Percentiles rank a stretch among this genome's conserved stretches.
Conservation (phyloP, 2,888 invertebrate species). For the Trichogramma evanescens region DNA sequence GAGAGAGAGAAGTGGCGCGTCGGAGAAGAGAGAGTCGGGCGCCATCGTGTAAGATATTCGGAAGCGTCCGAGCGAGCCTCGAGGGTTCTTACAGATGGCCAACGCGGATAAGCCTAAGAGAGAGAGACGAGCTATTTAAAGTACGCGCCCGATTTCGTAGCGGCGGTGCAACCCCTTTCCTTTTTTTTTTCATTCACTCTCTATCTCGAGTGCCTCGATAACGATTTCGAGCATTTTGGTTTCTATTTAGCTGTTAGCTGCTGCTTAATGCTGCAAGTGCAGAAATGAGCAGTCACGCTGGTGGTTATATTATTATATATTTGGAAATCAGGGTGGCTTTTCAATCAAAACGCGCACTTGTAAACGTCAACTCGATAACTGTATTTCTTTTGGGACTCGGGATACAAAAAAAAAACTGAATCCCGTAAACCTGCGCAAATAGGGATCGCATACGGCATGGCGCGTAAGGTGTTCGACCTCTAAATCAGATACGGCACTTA, state of each 20-base stretch:
- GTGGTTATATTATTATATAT: too few relatives aligned
- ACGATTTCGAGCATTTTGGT: too few relatives aligned
- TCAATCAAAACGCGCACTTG: too few relatives aligned
- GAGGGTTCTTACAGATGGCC: constrained; percentile 35
- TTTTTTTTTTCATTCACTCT: too few relatives aligned
- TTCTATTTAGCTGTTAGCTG: too few relatives aligned
- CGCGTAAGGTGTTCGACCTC: constrained; percentile 23
- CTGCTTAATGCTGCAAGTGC: too few relatives aligned
- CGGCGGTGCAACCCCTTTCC: too few relatives aligned
- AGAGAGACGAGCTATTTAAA: background rate
- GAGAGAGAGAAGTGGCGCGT: too few relatives aligned
- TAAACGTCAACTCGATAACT: background rate
- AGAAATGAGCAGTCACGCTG: too few relatives aligned
- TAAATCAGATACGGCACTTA: constrained; percentile 42
- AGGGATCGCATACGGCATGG: constrained; percentile 13
- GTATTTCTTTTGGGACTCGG: constrained; percentile 3
- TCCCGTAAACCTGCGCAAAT: background rate
- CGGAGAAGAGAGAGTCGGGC: constrained; percentile 17
- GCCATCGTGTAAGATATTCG: constrained; percentile 40
- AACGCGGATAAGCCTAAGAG: background rate
- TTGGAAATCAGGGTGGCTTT: too few relatives aligned
- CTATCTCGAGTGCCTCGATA: too few relatives aligned
- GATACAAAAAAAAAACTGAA: background rate
- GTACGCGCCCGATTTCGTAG: too few relatives aligned
- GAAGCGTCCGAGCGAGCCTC: constrained; percentile 43